These are phyloP conservation scores for Takifugu ocellatus DNA, from an alignment of 2,797 vertebrate species.

Conservation along the genomic window DNA sequence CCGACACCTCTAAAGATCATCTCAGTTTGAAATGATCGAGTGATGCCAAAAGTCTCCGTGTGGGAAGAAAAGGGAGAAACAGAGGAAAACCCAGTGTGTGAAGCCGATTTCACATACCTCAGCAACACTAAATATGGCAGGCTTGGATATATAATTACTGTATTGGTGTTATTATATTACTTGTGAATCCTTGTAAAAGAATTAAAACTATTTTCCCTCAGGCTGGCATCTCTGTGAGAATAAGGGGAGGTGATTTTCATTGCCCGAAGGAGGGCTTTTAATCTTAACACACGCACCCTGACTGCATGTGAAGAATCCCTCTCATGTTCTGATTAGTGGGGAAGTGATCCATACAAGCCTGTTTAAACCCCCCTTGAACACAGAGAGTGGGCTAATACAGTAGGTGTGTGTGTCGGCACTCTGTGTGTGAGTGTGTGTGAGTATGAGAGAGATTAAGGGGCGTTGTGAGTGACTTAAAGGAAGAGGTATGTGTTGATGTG, in stretches of 20 bases:
- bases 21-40: no score
- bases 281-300: slow-evolving; percentile 33
- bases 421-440: slow-evolving; percentile 19
- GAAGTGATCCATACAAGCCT: slow-evolving; percentile 51
- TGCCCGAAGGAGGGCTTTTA: slow-evolving; percentile 28
- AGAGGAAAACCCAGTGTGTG: no score
- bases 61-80: no score
- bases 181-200: slow-evolving; percentile 7
- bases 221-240: slow-evolving; percentile 6
- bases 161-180: neutral
- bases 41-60: no score
- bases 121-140: neutral
- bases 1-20: neutral
- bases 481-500: slow-evolving; percentile 71
- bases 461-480: slow-evolving; percentile 57
- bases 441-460: slow-evolving; percentile 48
- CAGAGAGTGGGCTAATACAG: slow-evolving; percentile 7
- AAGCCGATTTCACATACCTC: neutral
- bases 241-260: slow-evolving; percentile 22
- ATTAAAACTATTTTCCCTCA: slow-evolving; percentile 4
- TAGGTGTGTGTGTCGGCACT: slow-evolving; percentile 8
- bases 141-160: neutral
- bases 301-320: slow-evolving; percentile 51
- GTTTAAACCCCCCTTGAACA: slow-evolving; percentile 25
- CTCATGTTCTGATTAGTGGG: slow-evolving; percentile 51